Evolutionary conservation across 2,797 vertebrate species (phyloP).

Genomic region (Ceryle rudis): DNA sequence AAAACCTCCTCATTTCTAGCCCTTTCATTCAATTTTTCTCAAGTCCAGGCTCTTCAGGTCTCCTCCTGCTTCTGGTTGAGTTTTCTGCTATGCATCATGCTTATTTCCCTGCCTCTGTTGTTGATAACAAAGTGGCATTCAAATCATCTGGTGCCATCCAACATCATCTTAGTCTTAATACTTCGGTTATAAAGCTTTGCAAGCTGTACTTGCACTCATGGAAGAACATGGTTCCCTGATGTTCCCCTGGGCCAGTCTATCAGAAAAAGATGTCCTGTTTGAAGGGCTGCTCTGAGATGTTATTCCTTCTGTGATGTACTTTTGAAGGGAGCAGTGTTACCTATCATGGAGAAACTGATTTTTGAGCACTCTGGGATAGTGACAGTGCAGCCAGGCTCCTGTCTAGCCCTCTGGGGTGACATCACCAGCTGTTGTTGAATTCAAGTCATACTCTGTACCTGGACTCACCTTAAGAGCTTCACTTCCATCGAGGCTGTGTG

Average conservation of each 20-base stretch:
- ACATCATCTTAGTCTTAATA: background rate
- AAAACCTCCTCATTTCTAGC: background rate
- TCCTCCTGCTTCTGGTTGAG: background rate
- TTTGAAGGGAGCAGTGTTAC: background rate
- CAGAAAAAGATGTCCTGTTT: background rate
- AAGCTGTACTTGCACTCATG: background rate
- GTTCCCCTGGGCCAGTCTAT: background rate
- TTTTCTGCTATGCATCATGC: background rate
- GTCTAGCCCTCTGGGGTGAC: background rate
- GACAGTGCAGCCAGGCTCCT: background rate
- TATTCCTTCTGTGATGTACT: rapidly evolving
- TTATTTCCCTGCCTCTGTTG: background rate
- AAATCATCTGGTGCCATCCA: background rate
- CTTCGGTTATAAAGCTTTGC: rapidly evolving
- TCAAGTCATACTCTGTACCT: background rate
- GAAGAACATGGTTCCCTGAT: background rate
- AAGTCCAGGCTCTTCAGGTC: background rate
- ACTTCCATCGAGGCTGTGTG: background rate
- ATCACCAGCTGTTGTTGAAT: background rate
- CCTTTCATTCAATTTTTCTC: background rate
- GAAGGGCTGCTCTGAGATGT: background rate
- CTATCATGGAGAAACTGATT: background rate
- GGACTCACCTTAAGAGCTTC: background rate
- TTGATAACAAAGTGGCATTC: background rate
- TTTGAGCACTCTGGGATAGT: background rate